Percentiles rank a stretch among this genome's conserved stretches.
Conservation (phyloP, 2,113 vertebrate species). For the Melanerpes aurifrons region DNA sequence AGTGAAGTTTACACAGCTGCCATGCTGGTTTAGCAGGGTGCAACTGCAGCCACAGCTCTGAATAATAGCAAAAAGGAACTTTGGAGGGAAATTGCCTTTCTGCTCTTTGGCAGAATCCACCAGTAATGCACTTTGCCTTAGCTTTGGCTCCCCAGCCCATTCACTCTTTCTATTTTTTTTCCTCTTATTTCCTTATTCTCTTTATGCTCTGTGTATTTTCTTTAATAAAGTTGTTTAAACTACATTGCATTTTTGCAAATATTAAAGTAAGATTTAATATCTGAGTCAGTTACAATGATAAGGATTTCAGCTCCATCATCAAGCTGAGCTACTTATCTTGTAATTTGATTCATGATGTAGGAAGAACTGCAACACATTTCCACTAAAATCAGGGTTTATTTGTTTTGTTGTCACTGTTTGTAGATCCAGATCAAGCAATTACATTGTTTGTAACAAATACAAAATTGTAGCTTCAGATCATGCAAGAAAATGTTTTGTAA, state of each 20-base stretch:
- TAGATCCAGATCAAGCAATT: not conserved
- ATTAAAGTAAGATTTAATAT: not conserved
- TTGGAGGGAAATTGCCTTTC: not conserved
- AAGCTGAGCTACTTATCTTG: not conserved
- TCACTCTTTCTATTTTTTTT: not conserved
- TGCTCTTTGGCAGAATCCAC: not conserved
- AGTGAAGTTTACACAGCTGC: constrained; percentile 48
- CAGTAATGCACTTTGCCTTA: not conserved
- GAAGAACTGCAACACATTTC: not conserved
- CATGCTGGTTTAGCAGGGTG: not conserved
- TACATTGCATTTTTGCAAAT: not conserved
- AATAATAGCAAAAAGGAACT: not conserved
- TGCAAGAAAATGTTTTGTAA: not conserved
- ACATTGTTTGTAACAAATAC: not conserved
- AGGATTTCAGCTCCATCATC: not conserved
- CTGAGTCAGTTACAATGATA: not conserved
- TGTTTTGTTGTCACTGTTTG: not conserved
- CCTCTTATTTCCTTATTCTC: not conserved
- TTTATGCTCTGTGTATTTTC: not conserved
- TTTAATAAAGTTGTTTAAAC: not conserved
- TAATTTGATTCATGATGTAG: not conserved
- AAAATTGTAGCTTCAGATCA: too few relatives aligned
- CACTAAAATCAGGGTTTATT: not conserved
- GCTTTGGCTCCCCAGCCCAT: not conserved
- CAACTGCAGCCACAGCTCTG: not conserved